phyloP scores from a whole-genome alignment of 2,797 vertebrate species.

The Sebastes flavidus region DNA sequence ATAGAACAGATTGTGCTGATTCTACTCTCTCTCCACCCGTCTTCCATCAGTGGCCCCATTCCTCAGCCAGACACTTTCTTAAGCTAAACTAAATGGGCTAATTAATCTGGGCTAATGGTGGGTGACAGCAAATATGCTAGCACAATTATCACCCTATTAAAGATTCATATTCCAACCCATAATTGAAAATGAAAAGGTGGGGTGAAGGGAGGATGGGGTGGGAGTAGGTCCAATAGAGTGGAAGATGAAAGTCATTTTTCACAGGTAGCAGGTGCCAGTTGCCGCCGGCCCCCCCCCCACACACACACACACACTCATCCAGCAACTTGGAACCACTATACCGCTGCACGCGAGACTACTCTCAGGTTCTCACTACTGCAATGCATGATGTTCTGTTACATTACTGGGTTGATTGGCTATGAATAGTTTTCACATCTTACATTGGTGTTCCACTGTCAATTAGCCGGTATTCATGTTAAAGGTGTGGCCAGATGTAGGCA shows the following conservation, averaged over 20 bases:
- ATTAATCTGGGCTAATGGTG: slow-evolving; percentile 87
- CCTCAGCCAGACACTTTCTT: slow-evolving; percentile 83
- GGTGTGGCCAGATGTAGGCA: neutral
- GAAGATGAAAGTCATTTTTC: slow-evolving; percentile 65
- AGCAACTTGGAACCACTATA: neutral
- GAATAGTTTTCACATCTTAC: neutral
- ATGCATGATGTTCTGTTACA: neutral
- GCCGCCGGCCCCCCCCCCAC: neutral
- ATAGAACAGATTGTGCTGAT: slow-evolving; percentile 80
- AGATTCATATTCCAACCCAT: slow-evolving; percentile 83
- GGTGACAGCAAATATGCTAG: slow-evolving; percentile 88
- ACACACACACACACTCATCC: neutral
- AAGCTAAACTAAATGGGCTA: slow-evolving; percentile 87
- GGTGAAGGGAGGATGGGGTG: slow-evolving; percentile 58
- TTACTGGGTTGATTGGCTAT: neutral
- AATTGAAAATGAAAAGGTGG: slow-evolving; percentile 83
- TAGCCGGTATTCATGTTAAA: neutral
- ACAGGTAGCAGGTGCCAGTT: slow-evolving; percentile 42
- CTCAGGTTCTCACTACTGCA: neutral
- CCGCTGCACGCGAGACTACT: neutral
- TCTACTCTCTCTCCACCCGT: slow-evolving; percentile 63
- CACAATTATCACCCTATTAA: slow-evolving; percentile 88
- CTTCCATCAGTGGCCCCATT: slow-evolving; percentile 78
- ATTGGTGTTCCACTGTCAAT: neutral
- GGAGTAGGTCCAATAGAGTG: slow-evolving; percentile 53